Evolutionary conservation across 2,113 vertebrate genomes (phyloP), one percentile per base, ranked within the genome.

Genomic region (Elgaria multicarinata): DNA sequence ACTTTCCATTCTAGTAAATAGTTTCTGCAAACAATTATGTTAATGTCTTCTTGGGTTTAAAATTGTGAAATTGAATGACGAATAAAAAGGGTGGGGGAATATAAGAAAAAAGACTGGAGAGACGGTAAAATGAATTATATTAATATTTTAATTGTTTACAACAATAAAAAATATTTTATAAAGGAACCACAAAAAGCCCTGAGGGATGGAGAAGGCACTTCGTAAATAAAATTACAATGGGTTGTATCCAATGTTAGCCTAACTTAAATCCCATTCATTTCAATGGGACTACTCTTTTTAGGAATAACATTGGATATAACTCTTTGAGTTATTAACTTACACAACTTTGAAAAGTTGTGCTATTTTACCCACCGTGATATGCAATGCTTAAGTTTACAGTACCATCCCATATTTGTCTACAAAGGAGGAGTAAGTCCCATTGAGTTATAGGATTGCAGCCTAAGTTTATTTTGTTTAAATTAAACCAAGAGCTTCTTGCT

Each of bases 171-270:
- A 62, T 87, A 16, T 28, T 1, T 39, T 62, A 10, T 28, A 55
- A 77, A 78, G 55, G 33, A 53, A 26, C 58, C 26, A n/a, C 87
- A n/a, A 90, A 67, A 6, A 89, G 72, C 33, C 69, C 78, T 85
- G 1, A 26, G 12, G n/a, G n/a, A 22, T 76, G 87, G 6, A 2
- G 7, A 84, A 90, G 78, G 82, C 5, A 74, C 42, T 86, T 86
- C 33, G 53, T 55, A 86, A 86, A 86, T 62, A 84, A 92, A 89
- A 92, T 75, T 62, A 50, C 55, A 58, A 58, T 58, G 16, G 55
- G 55, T 18, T 58, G 55, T 58, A 58, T 58, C 12, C 55, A 58
- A 14, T 58, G 55, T 58, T 58, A 13, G 55, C 18, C 55, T 58
- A 13, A 18, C 55, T 14, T 58, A 58, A 58, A 14, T 18, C 55